These are phyloP conservation scores for Euspilapteryx auroguttella DNA, from an alignment of 2,888 invertebrate species.

Conservation along the genomic window DNA sequence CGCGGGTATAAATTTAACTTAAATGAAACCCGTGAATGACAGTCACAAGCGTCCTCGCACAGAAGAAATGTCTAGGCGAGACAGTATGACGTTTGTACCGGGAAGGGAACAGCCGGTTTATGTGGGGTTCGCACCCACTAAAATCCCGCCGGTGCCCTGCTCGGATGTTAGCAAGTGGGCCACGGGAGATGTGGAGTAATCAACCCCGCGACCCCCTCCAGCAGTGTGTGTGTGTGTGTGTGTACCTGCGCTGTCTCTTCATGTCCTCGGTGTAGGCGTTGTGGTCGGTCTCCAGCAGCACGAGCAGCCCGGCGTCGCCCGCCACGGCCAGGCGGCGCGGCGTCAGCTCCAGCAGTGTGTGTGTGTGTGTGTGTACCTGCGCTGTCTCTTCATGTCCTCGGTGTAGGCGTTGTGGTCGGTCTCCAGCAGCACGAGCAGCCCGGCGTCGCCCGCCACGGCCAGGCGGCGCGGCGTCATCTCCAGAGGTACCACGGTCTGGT, in stretches of 20 bases:
- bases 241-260: conserved; percentile 83
- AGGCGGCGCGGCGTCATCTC: conserved; percentile 97
- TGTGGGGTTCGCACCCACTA: too few relatives aligned
- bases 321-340: conserved; percentile 95
- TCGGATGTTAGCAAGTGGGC: too few relatives aligned
- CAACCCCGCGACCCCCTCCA: too few relatives aligned
- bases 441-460: conserved; percentile 88
- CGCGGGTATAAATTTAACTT: too few relatives aligned
- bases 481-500: conserved; percentile 89
- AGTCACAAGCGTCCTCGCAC: too few relatives aligned
- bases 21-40: too few relatives aligned
- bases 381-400: conserved; percentile 91
- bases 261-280: conserved; percentile 98
- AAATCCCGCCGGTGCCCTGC: too few relatives aligned
- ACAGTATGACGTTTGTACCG: too few relatives aligned
- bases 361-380: conserved; percentile 61
- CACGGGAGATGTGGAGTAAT: too few relatives aligned
- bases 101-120: too few relatives aligned
- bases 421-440: conserved; percentile 88
- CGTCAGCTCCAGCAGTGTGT: conserved; percentile 96
- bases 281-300: conserved; percentile 96
- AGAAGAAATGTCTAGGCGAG: too few relatives aligned
- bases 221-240: too few relatives aligned
- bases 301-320: conserved; percentile 84
- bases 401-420: conserved; percentile 99